Percentiles rank a stretch among this genome's conserved stretches.
Evolutionary conservation across 2,113 vertebrate species (phyloP).

Genomic region (Hemiscyllium ocellatum): DNA sequence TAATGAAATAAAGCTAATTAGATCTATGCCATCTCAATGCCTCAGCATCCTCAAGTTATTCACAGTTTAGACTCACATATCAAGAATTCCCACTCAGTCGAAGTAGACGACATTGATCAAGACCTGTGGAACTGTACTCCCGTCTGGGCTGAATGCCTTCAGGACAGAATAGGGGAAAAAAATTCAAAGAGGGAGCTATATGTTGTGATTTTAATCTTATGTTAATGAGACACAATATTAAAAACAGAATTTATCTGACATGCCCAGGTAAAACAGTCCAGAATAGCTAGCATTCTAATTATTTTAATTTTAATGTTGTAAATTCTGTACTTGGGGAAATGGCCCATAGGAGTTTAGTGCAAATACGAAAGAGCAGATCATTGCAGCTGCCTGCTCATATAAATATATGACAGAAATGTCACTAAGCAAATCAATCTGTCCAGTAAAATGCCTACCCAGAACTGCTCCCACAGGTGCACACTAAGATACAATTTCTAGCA

Average conservation of each 20-base stretch:
- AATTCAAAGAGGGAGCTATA: slow-evolving; percentile 40
- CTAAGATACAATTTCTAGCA: slow-evolving; percentile 69
- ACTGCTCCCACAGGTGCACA: slow-evolving; percentile 58
- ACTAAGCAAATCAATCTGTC: slow-evolving; percentile 62
- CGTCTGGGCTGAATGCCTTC: slow-evolving; percentile 57
- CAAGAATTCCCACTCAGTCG: not conserved
- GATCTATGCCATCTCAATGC: not conserved
- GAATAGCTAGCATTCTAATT: slow-evolving; percentile 6
- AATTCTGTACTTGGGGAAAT: not conserved
- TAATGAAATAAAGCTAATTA: not conserved
- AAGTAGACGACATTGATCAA: not conserved
- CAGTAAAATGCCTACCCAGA: slow-evolving; percentile 58
- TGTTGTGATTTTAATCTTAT: slow-evolving; percentile 11
- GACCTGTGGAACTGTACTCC: slow-evolving; percentile 50
- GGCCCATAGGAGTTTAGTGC: slow-evolving; percentile 11
- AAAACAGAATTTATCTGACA: slow-evolving; percentile 2
- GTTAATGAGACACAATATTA: not conserved
- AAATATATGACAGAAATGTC: slow-evolving; percentile 35
- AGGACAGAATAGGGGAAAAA: slow-evolving; percentile 55
- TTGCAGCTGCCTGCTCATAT: slow-evolving; percentile 29
- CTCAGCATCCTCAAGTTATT: not conserved
- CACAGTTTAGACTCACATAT: not conserved
- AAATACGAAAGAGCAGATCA: slow-evolving; percentile 30
- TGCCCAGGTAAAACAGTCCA: not conserved
- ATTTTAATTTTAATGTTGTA: slow-evolving; percentile 8